Base-by-base conservation (phyloP, 1,140 invertebrate species). In the Drosophila pallidifrons region DNA sequence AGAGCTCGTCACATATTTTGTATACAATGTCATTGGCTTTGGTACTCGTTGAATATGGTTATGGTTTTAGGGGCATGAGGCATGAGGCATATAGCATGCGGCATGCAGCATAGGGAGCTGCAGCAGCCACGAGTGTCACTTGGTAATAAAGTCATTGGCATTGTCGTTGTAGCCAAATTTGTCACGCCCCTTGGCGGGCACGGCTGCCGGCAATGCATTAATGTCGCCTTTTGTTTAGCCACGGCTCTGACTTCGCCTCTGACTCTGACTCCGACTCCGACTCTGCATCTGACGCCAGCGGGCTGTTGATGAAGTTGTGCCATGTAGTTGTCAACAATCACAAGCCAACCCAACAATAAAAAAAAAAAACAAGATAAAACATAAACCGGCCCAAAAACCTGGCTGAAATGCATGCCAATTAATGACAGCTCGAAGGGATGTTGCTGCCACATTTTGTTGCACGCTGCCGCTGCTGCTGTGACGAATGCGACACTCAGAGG, bases 171-270 rank as follows among this genome's bases (percentile, higher is more conserved):
- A 70, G 79, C 81, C 77, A 70, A 87, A 91, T 87, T 91, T 85
- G 88, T 91, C 87, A 91, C 88, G 88, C 88, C 87, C 88, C 88
- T 89, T 90, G 81, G 77, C 72, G 82, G 72, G 52, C 63, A 66
- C 68, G 78, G 82, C 82, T 85, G 82, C 77, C 69, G 79, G 81
- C 87, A 74, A 71, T 88, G 83, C 85, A 89, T 88, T 88, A 88
- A 83, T 89, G 85, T 85, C 77, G 81, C 77, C 83, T 74, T 88
- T 88, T 88, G 85, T 88, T 82, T 88, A 71, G 71, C 72, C 47
- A 64, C 61, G 68, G 64, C 51, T 16, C 8, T 15, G 38, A n/a
- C 51, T 55, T n/a, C 7, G 13, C n/a, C 35, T 70, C 1, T 13
- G n/a, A n/a, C 28, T 49, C 45, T 25, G 25, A 32, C 13, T 35